phyloP scores from a whole-genome alignment of 2,797 vertebrate genomes.

The Acipenser ruthenus region DNA sequence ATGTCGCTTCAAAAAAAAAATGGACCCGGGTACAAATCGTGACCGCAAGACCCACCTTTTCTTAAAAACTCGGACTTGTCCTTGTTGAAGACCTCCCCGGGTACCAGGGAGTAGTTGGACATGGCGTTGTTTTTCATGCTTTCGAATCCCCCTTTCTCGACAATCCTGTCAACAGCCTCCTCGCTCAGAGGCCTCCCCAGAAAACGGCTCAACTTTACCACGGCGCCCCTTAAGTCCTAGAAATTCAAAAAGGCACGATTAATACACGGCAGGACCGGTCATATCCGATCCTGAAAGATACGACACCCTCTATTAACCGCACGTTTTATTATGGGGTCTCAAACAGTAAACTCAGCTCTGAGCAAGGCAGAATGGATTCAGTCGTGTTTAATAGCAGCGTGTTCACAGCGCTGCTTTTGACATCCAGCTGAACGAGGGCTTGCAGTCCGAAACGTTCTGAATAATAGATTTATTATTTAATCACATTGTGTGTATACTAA shows the following conservation, averaged over 20 bases:
- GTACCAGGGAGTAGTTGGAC: slow-evolving; percentile 73
- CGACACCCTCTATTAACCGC: too few relatives aligned
- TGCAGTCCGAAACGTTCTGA: too few relatives aligned
- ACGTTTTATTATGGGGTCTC: too few relatives aligned
- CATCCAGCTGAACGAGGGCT: too few relatives aligned
- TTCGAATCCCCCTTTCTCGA: slow-evolving; percentile 53
- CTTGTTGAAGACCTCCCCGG: slow-evolving; percentile 53
- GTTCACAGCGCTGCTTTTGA: too few relatives aligned
- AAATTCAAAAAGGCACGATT: not conserved
- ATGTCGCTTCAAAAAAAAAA: too few relatives aligned
- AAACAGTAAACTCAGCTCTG: too few relatives aligned
- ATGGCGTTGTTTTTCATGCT: slow-evolving; percentile 68
- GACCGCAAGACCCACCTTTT: slow-evolving; percentile 54
- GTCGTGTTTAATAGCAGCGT: too few relatives aligned
- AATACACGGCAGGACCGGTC: not conserved
- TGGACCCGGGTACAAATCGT: too few relatives aligned
- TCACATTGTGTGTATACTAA: too few relatives aligned
- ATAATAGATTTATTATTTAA: too few relatives aligned
- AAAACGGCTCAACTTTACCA: slow-evolving; percentile 54
- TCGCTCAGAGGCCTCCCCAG: slow-evolving; percentile 53
- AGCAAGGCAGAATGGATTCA: too few relatives aligned
- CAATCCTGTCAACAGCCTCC: slow-evolving; percentile 49
- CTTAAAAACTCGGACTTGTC: slow-evolving; percentile 62
- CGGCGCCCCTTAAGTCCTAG: slow-evolving; percentile 56
- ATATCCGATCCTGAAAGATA: not conserved